Evolutionary conservation across 2,888 invertebrate species (phyloP).

Genomic region (Eupithecia subumbrata): DNA sequence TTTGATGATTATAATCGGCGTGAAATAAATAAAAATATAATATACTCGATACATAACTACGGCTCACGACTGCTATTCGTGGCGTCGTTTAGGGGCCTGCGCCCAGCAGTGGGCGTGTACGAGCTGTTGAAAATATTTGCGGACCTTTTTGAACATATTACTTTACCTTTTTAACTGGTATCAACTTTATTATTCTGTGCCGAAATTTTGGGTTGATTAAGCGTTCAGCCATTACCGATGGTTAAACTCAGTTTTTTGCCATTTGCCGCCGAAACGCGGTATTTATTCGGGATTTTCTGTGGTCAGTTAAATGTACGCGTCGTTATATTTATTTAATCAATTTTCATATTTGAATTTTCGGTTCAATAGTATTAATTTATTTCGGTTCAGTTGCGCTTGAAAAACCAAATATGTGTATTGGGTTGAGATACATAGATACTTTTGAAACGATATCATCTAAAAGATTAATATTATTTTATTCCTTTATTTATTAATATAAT

Average conservation of each 20-base stretch:
- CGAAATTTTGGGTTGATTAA: conserved; percentile 1
- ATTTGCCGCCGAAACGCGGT: not conserved
- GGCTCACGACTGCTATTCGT: too few species aligned
- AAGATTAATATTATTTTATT: too few species aligned
- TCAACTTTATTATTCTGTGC: not conserved
- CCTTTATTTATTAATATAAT: too few species aligned
- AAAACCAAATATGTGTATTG: not conserved
- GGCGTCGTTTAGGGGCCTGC: too few species aligned
- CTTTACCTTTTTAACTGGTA: not conserved
- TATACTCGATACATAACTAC: too few species aligned
- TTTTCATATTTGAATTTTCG: not conserved
- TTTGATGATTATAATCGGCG: too few species aligned
- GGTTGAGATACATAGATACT: not conserved
- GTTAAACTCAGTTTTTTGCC: not conserved
- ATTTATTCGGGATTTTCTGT: not conserved
- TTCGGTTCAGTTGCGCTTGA: not conserved
- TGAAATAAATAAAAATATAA: too few species aligned
- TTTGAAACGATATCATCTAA: not conserved
- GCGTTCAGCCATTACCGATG: not conserved
- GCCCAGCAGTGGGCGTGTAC: too few species aligned
- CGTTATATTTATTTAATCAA: not conserved
- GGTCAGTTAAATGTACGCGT: not conserved
- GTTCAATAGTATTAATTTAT: not conserved
- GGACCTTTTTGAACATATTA: not conserved
- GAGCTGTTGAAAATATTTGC: not conserved